Conservation (phyloP, 2,797 vertebrate species). For the Myotis pilosus region DNA sequence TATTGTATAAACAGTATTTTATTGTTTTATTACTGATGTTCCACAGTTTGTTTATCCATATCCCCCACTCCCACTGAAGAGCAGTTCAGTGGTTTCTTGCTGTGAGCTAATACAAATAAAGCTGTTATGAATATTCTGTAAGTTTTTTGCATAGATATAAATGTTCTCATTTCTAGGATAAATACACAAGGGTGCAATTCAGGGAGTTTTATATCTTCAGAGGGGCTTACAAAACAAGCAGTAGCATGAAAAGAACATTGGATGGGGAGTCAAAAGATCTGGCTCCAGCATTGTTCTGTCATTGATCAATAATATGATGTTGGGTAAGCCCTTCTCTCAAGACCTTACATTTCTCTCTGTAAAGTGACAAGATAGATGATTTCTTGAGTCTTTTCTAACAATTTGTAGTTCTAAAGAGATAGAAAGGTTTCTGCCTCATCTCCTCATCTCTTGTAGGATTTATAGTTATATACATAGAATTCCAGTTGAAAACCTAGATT, state of each 20-base stretch:
- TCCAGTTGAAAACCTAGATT: background rate
- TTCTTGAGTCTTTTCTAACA: background rate
- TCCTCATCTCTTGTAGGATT: conserved; percentile 22
- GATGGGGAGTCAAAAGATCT: background rate
- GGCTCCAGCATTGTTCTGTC: background rate
- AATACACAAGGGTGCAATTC: background rate
- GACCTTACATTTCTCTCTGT: background rate
- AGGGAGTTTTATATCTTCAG: background rate
- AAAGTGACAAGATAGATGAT: background rate
- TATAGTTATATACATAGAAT: conserved; percentile 9
- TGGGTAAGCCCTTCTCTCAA: background rate
- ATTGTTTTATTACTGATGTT: background rate
- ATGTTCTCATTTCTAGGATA: conserved; percentile 30
- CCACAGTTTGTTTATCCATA: conserved; percentile 14
- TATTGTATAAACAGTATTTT: background rate
- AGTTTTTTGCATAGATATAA: background rate
- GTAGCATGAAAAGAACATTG: background rate
- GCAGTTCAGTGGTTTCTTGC: background rate
- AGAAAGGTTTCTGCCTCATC: background rate
- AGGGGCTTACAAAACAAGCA: background rate
- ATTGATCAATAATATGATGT: background rate
- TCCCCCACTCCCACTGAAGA: background rate
- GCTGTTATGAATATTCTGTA: background rate
- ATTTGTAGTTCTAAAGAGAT: background rate
- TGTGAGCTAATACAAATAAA: background rate